Conservation (phyloP, 2,888 invertebrate genomes). For the Sepiola atlantica region DNA sequence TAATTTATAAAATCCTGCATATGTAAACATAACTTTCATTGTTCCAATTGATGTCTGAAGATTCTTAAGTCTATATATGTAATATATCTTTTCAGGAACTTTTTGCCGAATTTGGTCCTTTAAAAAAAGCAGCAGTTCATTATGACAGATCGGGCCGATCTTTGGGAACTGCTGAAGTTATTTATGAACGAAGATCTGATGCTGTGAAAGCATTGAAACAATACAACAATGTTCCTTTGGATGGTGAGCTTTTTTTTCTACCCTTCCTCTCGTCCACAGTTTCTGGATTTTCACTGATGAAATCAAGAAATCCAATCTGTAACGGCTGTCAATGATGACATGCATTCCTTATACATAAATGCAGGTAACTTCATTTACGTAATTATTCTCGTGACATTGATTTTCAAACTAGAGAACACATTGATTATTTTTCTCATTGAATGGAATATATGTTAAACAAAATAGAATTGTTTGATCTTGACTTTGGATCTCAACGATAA, state of each 20-base stretch:
- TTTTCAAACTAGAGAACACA: too few relatives aligned
- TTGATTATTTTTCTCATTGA: too few relatives aligned
- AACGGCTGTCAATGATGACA: too few relatives aligned
- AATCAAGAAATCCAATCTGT: background rate
- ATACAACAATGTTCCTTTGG: slow-evolving; percentile 96
- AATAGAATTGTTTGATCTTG: too few relatives aligned
- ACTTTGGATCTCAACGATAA: too few relatives aligned
- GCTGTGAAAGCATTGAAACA: slow-evolving; percentile 94
- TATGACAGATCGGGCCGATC: slow-evolving; percentile 98
- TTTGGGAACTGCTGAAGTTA: slow-evolving; percentile 96
- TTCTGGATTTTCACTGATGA: background rate
- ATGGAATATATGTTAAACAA: too few relatives aligned
- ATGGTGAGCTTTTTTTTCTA: slow-evolving; percentile 79
- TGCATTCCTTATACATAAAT: too few relatives aligned
- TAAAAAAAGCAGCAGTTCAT: slow-evolving; percentile 95
- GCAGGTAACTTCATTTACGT: too few relatives aligned
- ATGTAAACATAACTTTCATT: background rate
- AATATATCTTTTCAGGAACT: slow-evolving; percentile 82
- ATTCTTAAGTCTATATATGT: background rate
- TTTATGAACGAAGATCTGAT: slow-evolving; percentile 92
- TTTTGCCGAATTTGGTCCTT: slow-evolving; percentile 95
- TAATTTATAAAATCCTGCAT: background rate
- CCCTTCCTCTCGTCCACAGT: background rate
- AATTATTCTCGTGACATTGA: too few relatives aligned
- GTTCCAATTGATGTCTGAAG: background rate